Base-by-base conservation (phyloP, 2,113 vertebrate species). In the Lasiurus borealis region DNA sequence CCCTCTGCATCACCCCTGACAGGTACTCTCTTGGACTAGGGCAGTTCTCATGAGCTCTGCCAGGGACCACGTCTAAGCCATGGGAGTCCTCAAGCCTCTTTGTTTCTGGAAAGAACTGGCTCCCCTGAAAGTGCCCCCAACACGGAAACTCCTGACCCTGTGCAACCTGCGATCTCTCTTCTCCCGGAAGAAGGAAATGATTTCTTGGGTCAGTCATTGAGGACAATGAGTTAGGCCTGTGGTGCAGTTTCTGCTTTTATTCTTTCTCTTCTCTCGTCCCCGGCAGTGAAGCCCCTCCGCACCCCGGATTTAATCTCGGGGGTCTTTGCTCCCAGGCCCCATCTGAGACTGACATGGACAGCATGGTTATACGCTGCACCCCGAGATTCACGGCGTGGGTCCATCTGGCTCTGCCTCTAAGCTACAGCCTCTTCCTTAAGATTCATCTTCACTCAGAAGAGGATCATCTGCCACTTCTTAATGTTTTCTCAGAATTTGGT, bases 21-120 rank as follows among this genome's bases (percentile, higher is more conserved):
- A 23, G 29, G 15, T 7, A 2, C 8, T n/a, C 66, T 50, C 1
- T 0, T 50, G 34, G 68, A 34, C 31, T 7, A 50, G 7, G 7
- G 36, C 1, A 19, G 14, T 25, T 14, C 27, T 40, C 54, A 29
- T 6, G 2, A 11, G 3, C 25, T 86, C 76, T 50, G 8, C 46
- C 11, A 0, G 2, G 48, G 23, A 77, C 14, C 52, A 18, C n/a
- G 29, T 0, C 8, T 9, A 2, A 8, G 18, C 14, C 25, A 2
- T 1, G 14, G 44, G n/a, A 69, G 64, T 19, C 27, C 8, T 27
- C 10, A n/a, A 2, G 1, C 12, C 36, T 85, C 18, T 21, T 52
- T 75, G 3, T 25, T 86, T 9, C 11, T 34, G 25, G 8, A 29
- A 84, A 93, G 7, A n/a, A 72, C 31, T 34, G 52, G 62, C 27